phyloP scores from a whole-genome alignment of 1,140 invertebrate genomes.

The Penaeus chinensis region DNA sequence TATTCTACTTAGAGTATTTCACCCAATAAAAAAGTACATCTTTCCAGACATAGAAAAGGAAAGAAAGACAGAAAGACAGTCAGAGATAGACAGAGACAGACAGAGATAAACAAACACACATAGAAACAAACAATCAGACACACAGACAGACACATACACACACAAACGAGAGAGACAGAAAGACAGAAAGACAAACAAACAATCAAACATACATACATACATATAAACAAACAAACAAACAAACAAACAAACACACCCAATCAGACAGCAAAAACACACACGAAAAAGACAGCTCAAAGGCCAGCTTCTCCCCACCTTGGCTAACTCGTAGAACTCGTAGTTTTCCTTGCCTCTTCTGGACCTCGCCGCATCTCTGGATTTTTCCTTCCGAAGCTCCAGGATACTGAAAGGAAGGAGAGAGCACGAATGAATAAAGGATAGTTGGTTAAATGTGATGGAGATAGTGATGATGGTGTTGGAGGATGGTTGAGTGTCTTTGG shows the following conservation, averaged over 20 bases:
- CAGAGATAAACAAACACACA: not conserved
- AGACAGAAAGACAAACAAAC: no score
- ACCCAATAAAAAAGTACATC: not conserved
- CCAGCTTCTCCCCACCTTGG: slow-evolving; percentile 73
- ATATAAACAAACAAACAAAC: not conserved
- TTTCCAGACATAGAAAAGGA: not conserved
- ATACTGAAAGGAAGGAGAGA: slow-evolving; percentile 79
- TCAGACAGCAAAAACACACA: not conserved
- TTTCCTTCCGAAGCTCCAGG: slow-evolving; percentile 95
- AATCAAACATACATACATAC: not conserved
- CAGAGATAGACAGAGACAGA: not conserved
- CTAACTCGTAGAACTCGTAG: slow-evolving; percentile 98
- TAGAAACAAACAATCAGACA: no score
- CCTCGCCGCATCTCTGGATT: slow-evolving; percentile 94
- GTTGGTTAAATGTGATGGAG: no score
- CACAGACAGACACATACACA: no score
- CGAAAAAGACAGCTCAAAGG: no score
- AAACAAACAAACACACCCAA: not conserved
- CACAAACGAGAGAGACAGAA: no score
- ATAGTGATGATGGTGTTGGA: not conserved
- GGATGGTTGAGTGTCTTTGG: not conserved
- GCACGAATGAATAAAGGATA: not conserved
- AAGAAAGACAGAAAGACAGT: not conserved
- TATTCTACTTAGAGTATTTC: not conserved
- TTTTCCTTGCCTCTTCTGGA: slow-evolving; percentile 96